Evolutionary conservation across 2,113 vertebrate genomes (phyloP).

Genomic region (Cottus gobio): DNA sequence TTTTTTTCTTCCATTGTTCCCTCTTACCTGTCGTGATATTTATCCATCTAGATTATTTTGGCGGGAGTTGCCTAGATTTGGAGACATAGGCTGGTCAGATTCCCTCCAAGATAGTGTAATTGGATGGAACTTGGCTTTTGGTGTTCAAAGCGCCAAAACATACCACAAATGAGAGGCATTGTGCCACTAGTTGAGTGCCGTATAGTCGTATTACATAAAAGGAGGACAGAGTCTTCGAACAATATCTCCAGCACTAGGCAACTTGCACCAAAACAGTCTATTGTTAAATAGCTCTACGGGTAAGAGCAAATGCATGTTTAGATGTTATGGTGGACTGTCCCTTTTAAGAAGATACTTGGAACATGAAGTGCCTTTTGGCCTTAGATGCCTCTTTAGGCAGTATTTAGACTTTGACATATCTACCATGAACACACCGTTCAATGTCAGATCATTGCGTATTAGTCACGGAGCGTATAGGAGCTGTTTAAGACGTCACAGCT

Average conservation of each 20-base stretch:
- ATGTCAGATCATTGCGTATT: constrained; percentile 48
- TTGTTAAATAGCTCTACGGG: not conserved
- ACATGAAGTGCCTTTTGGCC: constrained; percentile 4
- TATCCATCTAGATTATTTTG: not conserved
- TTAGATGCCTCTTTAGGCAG: not conserved
- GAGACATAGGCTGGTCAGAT: not conserved
- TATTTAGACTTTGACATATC: constrained; percentile 4
- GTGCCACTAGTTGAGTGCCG: not conserved
- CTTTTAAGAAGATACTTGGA: not conserved
- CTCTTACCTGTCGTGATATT: not conserved
- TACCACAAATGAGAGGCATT: not conserved
- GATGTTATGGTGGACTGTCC: not conserved
- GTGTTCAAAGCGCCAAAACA: not conserved
- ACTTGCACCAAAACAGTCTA: not conserved
- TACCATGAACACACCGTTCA: not conserved
- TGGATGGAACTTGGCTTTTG: not conserved
- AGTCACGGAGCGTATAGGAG: constrained; percentile 39
- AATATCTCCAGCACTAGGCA: not conserved
- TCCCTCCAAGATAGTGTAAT: not conserved
- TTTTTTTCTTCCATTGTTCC: not conserved
- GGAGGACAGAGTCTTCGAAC: not conserved
- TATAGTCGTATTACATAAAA: not conserved
- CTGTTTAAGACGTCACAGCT: constrained; percentile 37
- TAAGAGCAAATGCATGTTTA: not conserved
- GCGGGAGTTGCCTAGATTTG: not conserved